A percentile compares a stretch with the other conserved stretches of the same genome.
phyloP scores from a whole-genome alignment of 30 jellyfish, hydroid and myxozoan species.

The Turritopsis dohrnii region DNA sequence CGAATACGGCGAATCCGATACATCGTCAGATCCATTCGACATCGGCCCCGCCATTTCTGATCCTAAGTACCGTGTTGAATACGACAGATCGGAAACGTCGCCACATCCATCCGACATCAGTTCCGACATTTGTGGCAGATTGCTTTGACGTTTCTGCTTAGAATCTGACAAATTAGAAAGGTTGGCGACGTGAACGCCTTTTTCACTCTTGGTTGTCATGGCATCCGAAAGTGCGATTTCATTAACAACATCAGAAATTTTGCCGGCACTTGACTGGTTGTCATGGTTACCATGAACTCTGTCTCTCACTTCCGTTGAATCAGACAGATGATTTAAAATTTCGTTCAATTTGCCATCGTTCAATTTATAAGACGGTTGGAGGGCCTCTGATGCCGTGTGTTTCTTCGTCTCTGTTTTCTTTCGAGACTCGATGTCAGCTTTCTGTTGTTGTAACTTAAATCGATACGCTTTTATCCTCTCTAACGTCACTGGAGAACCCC shows the following conservation, averaged over 20 bases:
- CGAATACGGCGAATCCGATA: no score
- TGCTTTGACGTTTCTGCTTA: not conserved
- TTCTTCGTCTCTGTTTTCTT: not conserved
- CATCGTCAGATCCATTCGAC: no score
- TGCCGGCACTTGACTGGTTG: not conserved
- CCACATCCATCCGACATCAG: not conserved
- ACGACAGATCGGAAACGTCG: not conserved
- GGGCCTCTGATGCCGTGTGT: no score
- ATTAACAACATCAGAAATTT: not conserved
- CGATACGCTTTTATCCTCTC: not conserved
- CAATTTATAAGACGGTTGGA: not conserved
- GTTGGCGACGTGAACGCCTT: not conserved
- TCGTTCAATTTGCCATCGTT: not conserved
- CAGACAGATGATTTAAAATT: not conserved
- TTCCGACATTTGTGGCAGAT: not conserved
- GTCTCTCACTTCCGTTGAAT: not conserved
- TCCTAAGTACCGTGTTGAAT: no score
- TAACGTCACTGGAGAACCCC: conserved; percentile 9
- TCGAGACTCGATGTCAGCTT: not conserved
- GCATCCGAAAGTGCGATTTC: not conserved
- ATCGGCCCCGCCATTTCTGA: no score
- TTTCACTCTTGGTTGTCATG: not conserved
- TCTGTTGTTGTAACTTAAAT: not conserved
- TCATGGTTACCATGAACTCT: not conserved
- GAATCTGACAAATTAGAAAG: not conserved